phyloP scores from a whole-genome alignment of 2,888 invertebrate genomes.

The Drosophila niveifrons region DNA sequence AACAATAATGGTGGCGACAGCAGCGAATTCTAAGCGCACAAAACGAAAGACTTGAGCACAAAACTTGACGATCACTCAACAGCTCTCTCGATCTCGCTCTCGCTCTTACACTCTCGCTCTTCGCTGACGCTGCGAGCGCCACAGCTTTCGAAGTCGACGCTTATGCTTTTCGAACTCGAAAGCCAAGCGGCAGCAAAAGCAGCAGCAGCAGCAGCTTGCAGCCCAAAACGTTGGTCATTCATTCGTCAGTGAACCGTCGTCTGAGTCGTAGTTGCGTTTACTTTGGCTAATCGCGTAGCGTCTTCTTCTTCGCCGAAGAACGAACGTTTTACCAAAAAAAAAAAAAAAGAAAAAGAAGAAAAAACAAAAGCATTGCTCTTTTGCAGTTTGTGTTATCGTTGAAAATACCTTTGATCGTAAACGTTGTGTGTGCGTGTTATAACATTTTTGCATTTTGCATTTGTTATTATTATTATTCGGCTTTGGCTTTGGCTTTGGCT shows the following conservation, averaged over 20 bases:
- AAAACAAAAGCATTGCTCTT: constrained; percentile 22
- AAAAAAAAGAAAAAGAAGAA: constrained; percentile 10
- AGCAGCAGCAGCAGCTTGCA: constrained; percentile 51
- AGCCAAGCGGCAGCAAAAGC: constrained; percentile 34
- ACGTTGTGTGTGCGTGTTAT: constrained; percentile 39
- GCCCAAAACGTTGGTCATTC: constrained; percentile 64
- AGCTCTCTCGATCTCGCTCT: constrained; percentile 21
- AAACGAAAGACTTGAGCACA: constrained; percentile 64
- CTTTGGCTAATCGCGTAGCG: constrained; percentile 35
- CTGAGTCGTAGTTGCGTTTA: constrained; percentile 55
- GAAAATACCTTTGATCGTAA: neutral
- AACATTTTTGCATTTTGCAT: constrained; percentile 57
- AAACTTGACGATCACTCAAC: constrained; percentile 55
- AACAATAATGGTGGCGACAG: constrained; percentile 12
- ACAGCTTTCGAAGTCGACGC: constrained; percentile 19
- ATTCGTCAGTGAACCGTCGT: constrained; percentile 77
- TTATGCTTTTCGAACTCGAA: constrained; percentile 45
- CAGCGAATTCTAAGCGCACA: constrained; percentile 54
- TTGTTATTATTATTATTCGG: constrained; percentile 37
- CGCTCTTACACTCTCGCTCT: constrained; percentile 7
- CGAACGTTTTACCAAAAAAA: constrained; percentile 71
- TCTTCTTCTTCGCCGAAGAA: constrained; percentile 71
- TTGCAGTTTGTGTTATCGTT: constrained; percentile 5
- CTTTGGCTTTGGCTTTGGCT: constrained; percentile 13
- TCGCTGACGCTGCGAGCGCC: constrained; percentile 15